Evolutionary conservation across 2,888 invertebrate genomes (phyloP), one percentile per base, ranked within the genome.

Genomic region (Conops quadrifasciatus): DNA sequence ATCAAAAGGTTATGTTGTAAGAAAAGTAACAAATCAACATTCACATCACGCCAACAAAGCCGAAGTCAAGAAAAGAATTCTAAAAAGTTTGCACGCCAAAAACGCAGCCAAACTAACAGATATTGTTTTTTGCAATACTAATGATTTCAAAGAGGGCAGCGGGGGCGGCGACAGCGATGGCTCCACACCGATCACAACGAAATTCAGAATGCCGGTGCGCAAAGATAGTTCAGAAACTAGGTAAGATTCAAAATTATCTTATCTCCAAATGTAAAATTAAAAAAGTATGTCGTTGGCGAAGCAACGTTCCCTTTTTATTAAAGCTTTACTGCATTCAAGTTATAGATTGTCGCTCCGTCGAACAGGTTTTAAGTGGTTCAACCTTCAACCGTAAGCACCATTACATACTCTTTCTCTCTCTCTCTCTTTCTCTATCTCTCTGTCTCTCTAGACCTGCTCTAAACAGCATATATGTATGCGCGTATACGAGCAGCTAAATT

Each of bases 11-110:
- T 68, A 80, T 49, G 82, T 81, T 45, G 75, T 80, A 0, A 79
- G 78, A 64, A 80, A 80, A 2, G 79, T 83, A 21, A 81, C 81
- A 66, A 83, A 83, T 66, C 76, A 74, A 7, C 82, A 83, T 67
- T 77, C 78, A 19, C 82, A 83, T 78, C 77, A 80, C 0, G 76
- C 76, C 58, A 81, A 77, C 51, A 82, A 81, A 69, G 75, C 79
- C 63, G 82, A 83, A 19, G 51, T 68, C 11, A 26, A 68, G 21
- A 68, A 62, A 51, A 30, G 68, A 5, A 19, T 60, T 7, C 49
- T 30, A n/a, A 56, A 47, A 36, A 62, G 49, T 21, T 53, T 53
- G 53, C 19, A n/a, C 24, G 15, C 49, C 4, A 58, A 28, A 58
- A 15, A 24, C 24, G 58, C 26, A 15, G 1, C 16, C 58, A 36